phyloP scores from a whole-genome alignment of 2,113 vertebrate species.

The Anseranas semipalmata region DNA sequence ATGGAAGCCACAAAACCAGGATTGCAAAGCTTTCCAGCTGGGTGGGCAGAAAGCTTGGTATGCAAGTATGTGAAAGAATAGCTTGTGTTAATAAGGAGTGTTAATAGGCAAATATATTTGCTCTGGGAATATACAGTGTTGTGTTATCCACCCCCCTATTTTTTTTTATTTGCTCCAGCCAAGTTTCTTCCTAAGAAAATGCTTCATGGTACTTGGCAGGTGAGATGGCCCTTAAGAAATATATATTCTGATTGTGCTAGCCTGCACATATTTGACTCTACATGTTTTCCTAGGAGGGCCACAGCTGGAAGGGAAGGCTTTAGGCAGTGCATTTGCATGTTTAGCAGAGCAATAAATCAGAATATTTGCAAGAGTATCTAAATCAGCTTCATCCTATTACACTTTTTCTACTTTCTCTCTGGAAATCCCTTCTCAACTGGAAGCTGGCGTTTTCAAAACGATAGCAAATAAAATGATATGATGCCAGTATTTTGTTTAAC shows the following conservation, averaged over 20 bases:
- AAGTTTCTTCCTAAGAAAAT: background rate
- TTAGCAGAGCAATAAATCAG: background rate
- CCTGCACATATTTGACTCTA: background rate
- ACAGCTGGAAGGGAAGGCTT: background rate
- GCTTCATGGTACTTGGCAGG: background rate
- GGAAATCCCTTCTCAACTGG: background rate
- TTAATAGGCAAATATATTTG: background rate
- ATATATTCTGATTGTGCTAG: background rate
- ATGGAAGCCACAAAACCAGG: background rate
- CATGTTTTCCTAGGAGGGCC: background rate
- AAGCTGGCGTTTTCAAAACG: background rate
- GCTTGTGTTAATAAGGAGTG: background rate
- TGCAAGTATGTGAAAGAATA: background rate
- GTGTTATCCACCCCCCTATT: too few relatives aligned
- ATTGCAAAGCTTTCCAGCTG: background rate
- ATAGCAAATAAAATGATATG: background rate
- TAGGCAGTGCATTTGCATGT: background rate
- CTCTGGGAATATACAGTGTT: background rate
- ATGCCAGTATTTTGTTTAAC: background rate
- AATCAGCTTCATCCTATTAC: background rate
- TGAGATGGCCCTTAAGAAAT: background rate
- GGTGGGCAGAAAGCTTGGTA: background rate
- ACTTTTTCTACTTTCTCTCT: background rate
- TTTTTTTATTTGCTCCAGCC: background rate
- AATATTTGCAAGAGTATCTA: conserved; percentile 3